These are phyloP conservation scores for Sparus aurata DNA, from an alignment of 2,797 vertebrate genomes.

Conservation along the genomic window DNA sequence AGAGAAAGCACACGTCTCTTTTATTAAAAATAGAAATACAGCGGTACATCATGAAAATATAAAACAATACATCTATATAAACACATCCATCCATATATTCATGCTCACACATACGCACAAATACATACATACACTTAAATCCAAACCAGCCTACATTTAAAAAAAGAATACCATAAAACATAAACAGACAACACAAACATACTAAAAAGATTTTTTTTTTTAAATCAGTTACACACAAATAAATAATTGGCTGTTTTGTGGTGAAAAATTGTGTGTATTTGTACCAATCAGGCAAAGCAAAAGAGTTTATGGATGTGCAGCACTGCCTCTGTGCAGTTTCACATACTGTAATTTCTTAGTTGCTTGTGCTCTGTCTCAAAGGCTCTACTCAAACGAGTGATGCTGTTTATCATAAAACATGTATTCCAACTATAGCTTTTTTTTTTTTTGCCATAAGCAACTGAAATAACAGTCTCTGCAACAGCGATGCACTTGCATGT, in stretches of 20 bases:
- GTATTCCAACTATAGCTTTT: background rate
- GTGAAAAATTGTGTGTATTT: background rate
- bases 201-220: too few species aligned
- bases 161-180: too few species aligned
- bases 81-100: too few species aligned
- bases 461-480: background rate
- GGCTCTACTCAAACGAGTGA: conserved; percentile 20
- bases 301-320: background rate
- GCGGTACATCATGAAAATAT: too few species aligned
- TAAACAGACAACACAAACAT: too few species aligned
- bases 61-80: too few species aligned
- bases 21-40: too few species aligned
- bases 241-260: background rate
- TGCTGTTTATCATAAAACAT: conserved; percentile 5
- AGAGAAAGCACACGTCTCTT: too few species aligned
- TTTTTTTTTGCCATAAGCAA: background rate
- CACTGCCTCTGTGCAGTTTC: conserved; percentile 9
- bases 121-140: too few species aligned
- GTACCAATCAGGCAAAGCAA: background rate
- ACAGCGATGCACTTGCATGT: background rate
- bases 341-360: background rate
- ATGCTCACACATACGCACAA: too few species aligned
- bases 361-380: conserved; percentile 15
- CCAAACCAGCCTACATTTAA: too few species aligned
- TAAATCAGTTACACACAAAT: too few species aligned